A percentile compares a stretch with the other conserved stretches of the same genome.
Evolutionary conservation across 2,113 vertebrate genomes (phyloP).

Genomic region (Physeter macrocephalus): DNA sequence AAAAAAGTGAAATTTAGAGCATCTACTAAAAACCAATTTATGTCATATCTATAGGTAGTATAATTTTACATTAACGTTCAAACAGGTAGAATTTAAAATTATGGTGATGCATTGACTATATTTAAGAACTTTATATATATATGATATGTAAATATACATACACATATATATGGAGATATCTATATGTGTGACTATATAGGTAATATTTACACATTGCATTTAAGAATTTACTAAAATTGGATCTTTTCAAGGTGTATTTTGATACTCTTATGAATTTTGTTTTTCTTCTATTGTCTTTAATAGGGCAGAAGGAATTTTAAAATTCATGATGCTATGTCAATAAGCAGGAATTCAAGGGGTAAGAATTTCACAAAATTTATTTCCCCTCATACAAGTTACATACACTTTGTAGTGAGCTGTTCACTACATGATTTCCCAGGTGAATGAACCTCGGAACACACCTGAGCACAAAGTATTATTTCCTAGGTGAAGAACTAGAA

Average conservation of each 20-base stretch:
- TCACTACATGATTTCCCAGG: not conserved
- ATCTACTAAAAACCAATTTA: not conserved
- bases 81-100: not conserved
- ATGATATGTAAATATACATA: not conserved
- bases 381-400: not conserved
- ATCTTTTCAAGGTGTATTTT: not conserved
- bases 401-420: not conserved
- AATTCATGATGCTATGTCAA: not conserved
- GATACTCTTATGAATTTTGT: not conserved
- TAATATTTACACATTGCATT: not conserved
- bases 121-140: not conserved
- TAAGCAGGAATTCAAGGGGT: not conserved
- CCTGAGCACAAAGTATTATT: not conserved
- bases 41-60: not conserved
- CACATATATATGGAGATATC: not conserved
- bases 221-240: not conserved
- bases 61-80: not conserved
- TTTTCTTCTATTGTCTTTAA: not conserved
- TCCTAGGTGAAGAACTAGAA: not conserved
- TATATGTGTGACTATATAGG: not conserved
- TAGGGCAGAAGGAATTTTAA: not conserved
- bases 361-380: not conserved
- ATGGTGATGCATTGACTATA: not conserved
- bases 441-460: not conserved
- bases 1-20: constrained; percentile 36